Evolutionary conservation across 1,140 invertebrate species (phyloP), one percentile per base, ranked within the genome.

Genomic region (Drosophila suzukii): DNA sequence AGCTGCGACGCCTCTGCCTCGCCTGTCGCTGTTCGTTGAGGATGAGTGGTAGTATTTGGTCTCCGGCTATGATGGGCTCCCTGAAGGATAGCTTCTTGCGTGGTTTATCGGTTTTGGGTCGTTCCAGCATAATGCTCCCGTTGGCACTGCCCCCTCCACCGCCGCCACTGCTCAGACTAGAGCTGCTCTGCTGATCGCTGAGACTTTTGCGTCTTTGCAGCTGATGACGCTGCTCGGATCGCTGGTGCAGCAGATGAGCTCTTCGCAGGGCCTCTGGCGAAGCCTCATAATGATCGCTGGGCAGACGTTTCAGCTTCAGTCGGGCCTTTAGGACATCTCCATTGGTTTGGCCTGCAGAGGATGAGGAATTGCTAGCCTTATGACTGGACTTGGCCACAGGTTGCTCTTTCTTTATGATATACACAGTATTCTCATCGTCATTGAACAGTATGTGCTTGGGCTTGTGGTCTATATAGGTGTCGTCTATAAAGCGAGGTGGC

Each of bases 41-140:
- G 72, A 53, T 81, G 92, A 77, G 62, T 4, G 73, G 62, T 46
- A 75, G 61, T 12, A 75, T 30, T 20, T 76, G 73, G 61, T 76
- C 61, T 3, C 79, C 82, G 34, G 79, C 88, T 36, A 90, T 89
- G 32, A 92, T 96, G 1, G 97, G 97, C 81, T 97, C 96, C 59
- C 96, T 95, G 88, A 97, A 97, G 0, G 96, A 97, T 1, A 97
- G 93, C 83, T 97, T 97, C 92, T 97, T 97, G 24, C 96, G 93
- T 0, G 96, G 96, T 74, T 95, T 94, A 56, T 96, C 94, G 17
- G 93, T 93, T 49, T 86, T 90, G 51, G 91, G 85, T 4, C 78
- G 81, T 36, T 91, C 91, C 59, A 78, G 68, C 75, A 80, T 86
- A 13, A 73, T 77, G 63, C 83, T 63, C 12, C 60, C 75, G 7